These are phyloP conservation scores for Parazoanthus atlanticus DNA, from an alignment of 92 coral and sea anemone species.

Conservation along the genomic window DNA sequence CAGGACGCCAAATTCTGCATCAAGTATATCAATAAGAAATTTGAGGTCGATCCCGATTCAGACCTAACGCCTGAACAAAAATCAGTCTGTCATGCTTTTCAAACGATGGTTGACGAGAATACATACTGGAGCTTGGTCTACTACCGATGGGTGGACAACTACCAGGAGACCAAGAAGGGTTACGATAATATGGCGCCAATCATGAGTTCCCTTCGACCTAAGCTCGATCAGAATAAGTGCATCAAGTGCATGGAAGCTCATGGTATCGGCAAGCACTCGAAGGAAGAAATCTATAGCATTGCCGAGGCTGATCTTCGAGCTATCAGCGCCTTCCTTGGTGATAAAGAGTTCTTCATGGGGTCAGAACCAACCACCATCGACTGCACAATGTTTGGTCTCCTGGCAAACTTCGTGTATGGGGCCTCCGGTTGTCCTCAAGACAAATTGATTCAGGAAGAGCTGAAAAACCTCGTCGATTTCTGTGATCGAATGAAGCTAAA, in stretches of 20 bases:
- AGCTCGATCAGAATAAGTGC: slow-evolving; percentile 96
- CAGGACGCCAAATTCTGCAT: slow-evolving; percentile 90
- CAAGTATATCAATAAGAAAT: slow-evolving; percentile 91
- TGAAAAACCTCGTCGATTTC: slow-evolving; percentile 85
- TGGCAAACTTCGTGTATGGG: slow-evolving; percentile 87
- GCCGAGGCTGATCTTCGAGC: slow-evolving; percentile 93
- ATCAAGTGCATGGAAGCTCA: slow-evolving; percentile 97
- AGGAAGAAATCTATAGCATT: slow-evolving; percentile 92
- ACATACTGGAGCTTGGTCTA: slow-evolving; percentile 97
- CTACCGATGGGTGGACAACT: slow-evolving; percentile 99
- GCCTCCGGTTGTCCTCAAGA: slow-evolving; percentile 91
- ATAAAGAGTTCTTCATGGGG: slow-evolving; percentile 96
- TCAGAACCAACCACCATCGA: slow-evolving; percentile 89
- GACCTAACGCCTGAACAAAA: slow-evolving; percentile 70
- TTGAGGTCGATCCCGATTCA: slow-evolving; percentile 78
- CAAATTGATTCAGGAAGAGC: slow-evolving; percentile 80
- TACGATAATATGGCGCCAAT: slow-evolving; percentile 93
- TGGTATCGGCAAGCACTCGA: slow-evolving; percentile 94
- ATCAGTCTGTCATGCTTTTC: slow-evolving; percentile 91
- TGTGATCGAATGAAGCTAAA: slow-evolving; percentile 93
- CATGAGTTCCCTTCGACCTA: slow-evolving; percentile 83
- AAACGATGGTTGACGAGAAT: slow-evolving; percentile 93
- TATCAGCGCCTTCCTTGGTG: slow-evolving; percentile 74
- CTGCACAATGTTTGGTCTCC: slow-evolving; percentile 93
- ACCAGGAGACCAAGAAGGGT: slow-evolving; percentile 93